Evolutionary conservation across 2,113 vertebrate species (phyloP).

Genomic region (Notarius lentiginosus): DNA sequence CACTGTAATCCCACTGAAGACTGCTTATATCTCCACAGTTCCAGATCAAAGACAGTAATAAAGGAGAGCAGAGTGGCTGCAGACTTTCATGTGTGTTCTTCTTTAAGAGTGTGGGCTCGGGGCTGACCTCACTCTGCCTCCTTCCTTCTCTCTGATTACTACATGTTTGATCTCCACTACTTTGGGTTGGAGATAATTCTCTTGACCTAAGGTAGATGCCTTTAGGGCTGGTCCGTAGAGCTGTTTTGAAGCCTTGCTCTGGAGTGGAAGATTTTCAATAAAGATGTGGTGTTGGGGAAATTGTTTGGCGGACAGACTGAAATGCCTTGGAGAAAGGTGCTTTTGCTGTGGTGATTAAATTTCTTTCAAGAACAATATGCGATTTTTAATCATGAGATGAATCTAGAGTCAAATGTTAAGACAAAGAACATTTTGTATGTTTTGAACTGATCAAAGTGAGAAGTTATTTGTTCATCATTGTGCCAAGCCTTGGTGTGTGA

Average conservation of each 20-base stretch:
- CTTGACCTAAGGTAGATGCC: conserved; percentile 37
- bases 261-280: conserved; percentile 39
- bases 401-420: neutral
- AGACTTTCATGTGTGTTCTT: conserved; percentile 39
- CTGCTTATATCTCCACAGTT: conserved; percentile 30
- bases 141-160: conserved; percentile 36
- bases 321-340: neutral
- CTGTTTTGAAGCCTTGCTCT: conserved; percentile 26
- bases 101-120: conserved; percentile 27
- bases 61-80: conserved; percentile 24
- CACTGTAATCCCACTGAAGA: conserved; percentile 29
- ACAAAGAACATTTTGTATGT: neutral
- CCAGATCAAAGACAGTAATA: conserved; percentile 43
- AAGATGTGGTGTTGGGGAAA: conserved; percentile 28
- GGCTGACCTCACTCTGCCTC: conserved; percentile 34
- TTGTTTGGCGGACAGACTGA: conserved; percentile 16
- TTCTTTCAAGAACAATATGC: conserved; percentile 25
- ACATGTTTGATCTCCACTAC: conserved; percentile 35
- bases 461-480: conserved; percentile 22
- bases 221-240: conserved; percentile 16
- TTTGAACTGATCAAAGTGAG: conserved; percentile 16
- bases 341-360: conserved; percentile 36
- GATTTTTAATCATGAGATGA: conserved; percentile 19
- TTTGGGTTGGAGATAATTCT: conserved; percentile 32
- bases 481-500: conserved; percentile 13